Evolutionary conservation across 2,888 invertebrate species (phyloP), one percentile per base, ranked within the genome.

Genomic region (Oscheius sp.): DNA sequence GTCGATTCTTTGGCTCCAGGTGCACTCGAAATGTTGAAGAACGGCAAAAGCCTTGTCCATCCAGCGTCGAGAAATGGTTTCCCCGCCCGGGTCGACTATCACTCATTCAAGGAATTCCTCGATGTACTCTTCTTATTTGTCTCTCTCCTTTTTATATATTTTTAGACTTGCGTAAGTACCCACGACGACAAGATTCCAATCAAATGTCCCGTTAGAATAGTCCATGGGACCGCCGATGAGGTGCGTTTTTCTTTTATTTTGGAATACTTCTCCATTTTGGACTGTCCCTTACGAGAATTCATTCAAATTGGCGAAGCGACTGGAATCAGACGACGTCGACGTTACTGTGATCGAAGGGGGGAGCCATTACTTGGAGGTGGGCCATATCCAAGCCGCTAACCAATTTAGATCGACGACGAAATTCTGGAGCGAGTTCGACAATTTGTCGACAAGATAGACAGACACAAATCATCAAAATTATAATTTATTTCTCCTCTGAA

Each of bases 51-150:
- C 16, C 68, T 80, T 13, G 58, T 76, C 21, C 78, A 80, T 61
- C 80, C 80, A 12, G 75, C 80, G 29, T 80, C 80, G 2, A 69
- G 74, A 41, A 73, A 78, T 58, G 80, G 80, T 0, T 69, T 76
- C 52, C 74, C 80, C 1, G 80, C 80, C 0, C 72, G 78, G 3
- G 29, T 80, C 23, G 75, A 64, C n/a, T 46, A 74, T 18, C 52
- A 72, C 18, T 72, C 73, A 25, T 66, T 80, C n/a, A 43, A 80
- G 27, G 73, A 77, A 23, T 80, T 73, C 53, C 45, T 78, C 21
- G 63, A 74, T 18, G 80, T 76, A 12, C 3, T 0, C 2, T 13
- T 13, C 1, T 2, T 21, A 23, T 27, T 70, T 59, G 23, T 23
- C n/a, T 12, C 43, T 41, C 41, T 16, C 18, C 6, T 35, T 45